phyloP scores from a whole-genome alignment of 2,113 vertebrate genomes.

The Heptranchias perlo region DNA sequence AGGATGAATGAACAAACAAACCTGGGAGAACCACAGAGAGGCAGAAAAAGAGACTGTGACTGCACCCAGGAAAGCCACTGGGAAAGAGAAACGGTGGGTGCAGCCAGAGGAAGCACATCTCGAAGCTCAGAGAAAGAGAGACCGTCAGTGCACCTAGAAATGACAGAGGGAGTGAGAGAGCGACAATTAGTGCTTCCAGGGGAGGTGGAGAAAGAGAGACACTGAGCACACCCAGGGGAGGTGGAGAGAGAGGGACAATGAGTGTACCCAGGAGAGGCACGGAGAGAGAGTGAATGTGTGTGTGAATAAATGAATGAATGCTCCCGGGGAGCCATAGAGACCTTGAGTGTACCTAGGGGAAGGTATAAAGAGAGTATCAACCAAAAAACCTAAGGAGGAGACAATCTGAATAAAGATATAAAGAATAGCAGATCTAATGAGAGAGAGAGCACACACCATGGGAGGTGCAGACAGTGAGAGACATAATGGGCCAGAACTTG shows the following conservation, averaged over 20 bases:
- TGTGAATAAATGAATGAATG: too few relatives aligned
- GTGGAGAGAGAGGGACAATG: too few relatives aligned
- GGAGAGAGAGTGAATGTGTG: too few relatives aligned
- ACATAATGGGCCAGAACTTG: too few relatives aligned
- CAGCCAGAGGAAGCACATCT: not conserved
- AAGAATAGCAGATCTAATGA: not conserved
- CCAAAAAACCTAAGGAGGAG: not conserved
- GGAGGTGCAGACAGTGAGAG: too few relatives aligned
- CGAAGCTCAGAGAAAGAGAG: not conserved
- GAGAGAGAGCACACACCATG: not conserved
- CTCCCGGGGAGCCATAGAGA: too few relatives aligned
- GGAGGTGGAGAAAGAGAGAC: not conserved
- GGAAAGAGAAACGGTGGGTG: not conserved
- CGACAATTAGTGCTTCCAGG: not conserved
- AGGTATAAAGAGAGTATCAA: not conserved
- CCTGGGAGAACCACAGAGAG: not conserved
- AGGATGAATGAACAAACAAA: not conserved
- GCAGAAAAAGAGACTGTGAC: not conserved
- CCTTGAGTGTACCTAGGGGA: not conserved
- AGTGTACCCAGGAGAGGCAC: too few relatives aligned
- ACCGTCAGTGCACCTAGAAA: not conserved
- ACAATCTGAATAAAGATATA: not conserved
- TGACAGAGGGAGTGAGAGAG: not conserved
- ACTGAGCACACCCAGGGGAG: not conserved
- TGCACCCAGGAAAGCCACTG: not conserved